Evolutionary conservation across 2,888 invertebrate genomes (phyloP).

Genomic region (Abrostola tripartita): DNA sequence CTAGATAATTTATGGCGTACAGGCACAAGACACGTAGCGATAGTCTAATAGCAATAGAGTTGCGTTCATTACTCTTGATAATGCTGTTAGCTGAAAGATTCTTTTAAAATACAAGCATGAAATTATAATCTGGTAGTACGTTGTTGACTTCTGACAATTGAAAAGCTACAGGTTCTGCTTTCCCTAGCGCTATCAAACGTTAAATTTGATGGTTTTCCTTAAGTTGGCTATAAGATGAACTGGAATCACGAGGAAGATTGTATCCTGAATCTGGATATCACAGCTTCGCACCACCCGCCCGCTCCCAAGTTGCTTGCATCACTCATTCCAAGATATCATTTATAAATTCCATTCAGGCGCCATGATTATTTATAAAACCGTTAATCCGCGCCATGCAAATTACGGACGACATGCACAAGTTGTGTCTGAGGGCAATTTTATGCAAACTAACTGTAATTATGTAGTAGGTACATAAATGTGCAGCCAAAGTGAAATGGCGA

Average conservation of each 20-base stretch:
- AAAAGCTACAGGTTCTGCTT: no score
- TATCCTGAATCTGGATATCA: background rate
- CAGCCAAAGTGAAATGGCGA: slow-evolving; percentile 38
- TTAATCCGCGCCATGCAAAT: slow-evolving; percentile 34
- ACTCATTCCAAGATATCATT: slow-evolving; percentile 9
- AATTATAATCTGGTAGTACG: no score
- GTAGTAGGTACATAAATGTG: slow-evolving; percentile 29
- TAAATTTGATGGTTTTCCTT: no score
- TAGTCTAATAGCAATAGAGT: no score
- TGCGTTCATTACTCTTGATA: no score
- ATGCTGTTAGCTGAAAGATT: no score
- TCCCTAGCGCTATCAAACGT: no score
- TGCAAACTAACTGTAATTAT: slow-evolving; percentile 44
- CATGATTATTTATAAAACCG: slow-evolving; percentile 27
- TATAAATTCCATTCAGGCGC: slow-evolving; percentile 36
- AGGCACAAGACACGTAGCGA: no score
- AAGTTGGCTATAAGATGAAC: no score
- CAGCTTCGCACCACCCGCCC: slow-evolving; percentile 3
- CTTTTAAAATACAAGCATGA: no score
- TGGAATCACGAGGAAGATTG: background rate
- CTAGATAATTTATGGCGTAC: no score
- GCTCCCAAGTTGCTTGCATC: slow-evolving; percentile 5
- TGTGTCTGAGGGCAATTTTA: slow-evolving; percentile 38
- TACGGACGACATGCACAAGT: slow-evolving; percentile 26
- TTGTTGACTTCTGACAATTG: no score